These are phyloP conservation scores for Dolomedes plantarius DNA, from an alignment of 2,888 invertebrate genomes.

Conservation along the genomic window DNA sequence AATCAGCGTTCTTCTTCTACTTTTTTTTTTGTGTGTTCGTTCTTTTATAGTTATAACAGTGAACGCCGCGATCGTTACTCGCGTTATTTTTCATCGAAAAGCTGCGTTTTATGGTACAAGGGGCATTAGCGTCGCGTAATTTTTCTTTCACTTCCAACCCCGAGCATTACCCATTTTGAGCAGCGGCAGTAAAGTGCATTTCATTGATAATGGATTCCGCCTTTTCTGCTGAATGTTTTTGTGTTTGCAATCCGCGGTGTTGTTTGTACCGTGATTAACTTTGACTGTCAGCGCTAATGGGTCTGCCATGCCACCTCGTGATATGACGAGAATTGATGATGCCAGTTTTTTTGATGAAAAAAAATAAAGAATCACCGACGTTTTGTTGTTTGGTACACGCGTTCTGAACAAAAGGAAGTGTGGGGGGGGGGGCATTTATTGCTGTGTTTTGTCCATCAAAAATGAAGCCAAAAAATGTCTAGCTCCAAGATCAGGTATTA, in stretches of 20 bases:
- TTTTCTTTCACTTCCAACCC: background rate
- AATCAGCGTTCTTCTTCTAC: background rate
- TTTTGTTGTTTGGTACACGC: too few relatives aligned
- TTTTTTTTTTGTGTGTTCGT: background rate
- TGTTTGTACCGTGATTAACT: background rate
- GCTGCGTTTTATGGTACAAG: background rate
- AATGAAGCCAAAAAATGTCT: too few relatives aligned
- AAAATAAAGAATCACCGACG: too few relatives aligned
- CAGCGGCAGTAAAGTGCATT: background rate
- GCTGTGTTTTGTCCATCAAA: too few relatives aligned
- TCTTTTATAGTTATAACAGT: background rate
- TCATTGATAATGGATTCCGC: background rate
- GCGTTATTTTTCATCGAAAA: background rate
- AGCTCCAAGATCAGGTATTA: too few relatives aligned
- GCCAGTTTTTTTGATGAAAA: too few relatives aligned
- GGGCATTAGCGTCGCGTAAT: background rate
- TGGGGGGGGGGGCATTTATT: too few relatives aligned
- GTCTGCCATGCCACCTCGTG: background rate
- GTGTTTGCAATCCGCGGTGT: background rate
- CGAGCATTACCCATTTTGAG: background rate
- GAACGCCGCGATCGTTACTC: background rate
- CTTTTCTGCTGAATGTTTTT: background rate
- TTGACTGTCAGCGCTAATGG: background rate
- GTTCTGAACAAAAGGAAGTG: too few relatives aligned
- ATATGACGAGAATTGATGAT: background rate